phyloP scores from a whole-genome alignment of 2,888 invertebrate genomes.

The Meandrusa payeni region DNA sequence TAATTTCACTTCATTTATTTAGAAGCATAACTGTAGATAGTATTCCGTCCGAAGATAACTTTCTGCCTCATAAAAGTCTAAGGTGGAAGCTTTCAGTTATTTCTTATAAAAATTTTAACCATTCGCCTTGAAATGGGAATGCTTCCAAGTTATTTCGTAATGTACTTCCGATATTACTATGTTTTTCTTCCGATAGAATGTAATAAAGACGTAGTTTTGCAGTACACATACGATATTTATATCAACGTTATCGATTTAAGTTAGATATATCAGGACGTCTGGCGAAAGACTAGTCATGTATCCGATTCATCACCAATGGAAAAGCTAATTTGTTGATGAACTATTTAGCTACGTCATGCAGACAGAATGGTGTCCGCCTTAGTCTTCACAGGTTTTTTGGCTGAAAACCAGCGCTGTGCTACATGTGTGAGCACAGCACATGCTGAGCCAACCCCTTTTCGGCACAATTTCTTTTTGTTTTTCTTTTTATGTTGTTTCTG shows the following conservation, averaged over 20 bases:
- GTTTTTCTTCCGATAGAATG: slow-evolving; percentile 23
- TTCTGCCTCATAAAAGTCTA: slow-evolving; percentile 29
- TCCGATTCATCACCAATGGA: too few species aligned
- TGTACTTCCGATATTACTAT: slow-evolving; percentile 25
- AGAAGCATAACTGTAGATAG: slow-evolving; percentile 1
- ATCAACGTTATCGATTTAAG: slow-evolving; percentile 3
- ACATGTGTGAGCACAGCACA: too few species aligned
- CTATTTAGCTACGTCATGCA: too few species aligned
- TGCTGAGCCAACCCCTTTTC: too few species aligned
- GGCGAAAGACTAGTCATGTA: too few species aligned
- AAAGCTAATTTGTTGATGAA: too few species aligned
- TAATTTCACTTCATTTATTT: slow-evolving; percentile 37
- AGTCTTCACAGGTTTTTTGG: too few species aligned
- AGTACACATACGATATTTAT: slow-evolving; percentile 12
- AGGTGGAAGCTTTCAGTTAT: slow-evolving; percentile 12
- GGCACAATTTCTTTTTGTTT: too few species aligned
- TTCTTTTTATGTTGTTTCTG: too few species aligned
- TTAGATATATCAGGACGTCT: too few species aligned
- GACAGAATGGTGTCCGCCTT: too few species aligned
- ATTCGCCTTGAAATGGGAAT: slow-evolving; percentile 29
- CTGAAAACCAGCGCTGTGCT: too few species aligned
- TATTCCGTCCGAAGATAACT: slow-evolving; percentile 24
- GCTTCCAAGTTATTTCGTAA: slow-evolving; percentile 31
- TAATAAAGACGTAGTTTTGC: slow-evolving; percentile 14
- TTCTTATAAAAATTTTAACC: slow-evolving; percentile 28